A percentile compares a stretch with the other conserved stretches of the same genome.
These are phyloP conservation scores for Tinea trinotella DNA, from an alignment of 2,888 invertebrate species.

Conservation along the genomic window DNA sequence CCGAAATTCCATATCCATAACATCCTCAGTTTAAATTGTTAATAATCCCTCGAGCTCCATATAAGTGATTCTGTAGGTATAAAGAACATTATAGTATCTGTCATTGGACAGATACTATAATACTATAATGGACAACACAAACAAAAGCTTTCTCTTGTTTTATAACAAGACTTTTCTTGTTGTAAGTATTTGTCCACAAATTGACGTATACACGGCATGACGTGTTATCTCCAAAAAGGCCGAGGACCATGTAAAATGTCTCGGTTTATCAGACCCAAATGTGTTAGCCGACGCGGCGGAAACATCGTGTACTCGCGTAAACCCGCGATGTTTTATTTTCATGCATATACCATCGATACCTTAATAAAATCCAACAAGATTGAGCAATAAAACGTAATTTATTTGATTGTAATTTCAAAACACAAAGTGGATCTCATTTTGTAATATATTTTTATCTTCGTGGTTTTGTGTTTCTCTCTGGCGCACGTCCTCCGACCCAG, in stretches of 20 bases:
- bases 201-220: slow-evolving; percentile 48
- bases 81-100: neutral
- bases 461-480: slow-evolving; percentile 64
- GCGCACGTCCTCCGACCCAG: slow-evolving; percentile 38
- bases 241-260: slow-evolving; percentile 54
- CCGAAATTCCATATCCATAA: no score
- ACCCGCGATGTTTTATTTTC: slow-evolving; percentile 66
- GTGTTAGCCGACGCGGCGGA: slow-evolving; percentile 34
- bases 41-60: no score
- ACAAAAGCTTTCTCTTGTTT: slow-evolving; percentile 12
- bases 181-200: slow-evolving; percentile 30
- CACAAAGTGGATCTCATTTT: slow-evolving; percentile 70
- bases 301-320: slow-evolving; percentile 62
- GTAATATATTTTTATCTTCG: slow-evolving; percentile 70
- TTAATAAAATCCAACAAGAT: slow-evolving; percentile 72
- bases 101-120: no score
- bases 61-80: no score
- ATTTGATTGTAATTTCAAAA: slow-evolving; percentile 73
- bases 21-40: no score
- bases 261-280: slow-evolving; percentile 43
- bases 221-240: slow-evolving; percentile 57
- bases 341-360: slow-evolving; percentile 66
- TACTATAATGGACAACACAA: neutral
- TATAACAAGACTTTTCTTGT: neutral
- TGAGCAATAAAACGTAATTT: slow-evolving; percentile 73